Conservation (phyloP, 2,113 vertebrate species). For the Clarias batrachus region DNA sequence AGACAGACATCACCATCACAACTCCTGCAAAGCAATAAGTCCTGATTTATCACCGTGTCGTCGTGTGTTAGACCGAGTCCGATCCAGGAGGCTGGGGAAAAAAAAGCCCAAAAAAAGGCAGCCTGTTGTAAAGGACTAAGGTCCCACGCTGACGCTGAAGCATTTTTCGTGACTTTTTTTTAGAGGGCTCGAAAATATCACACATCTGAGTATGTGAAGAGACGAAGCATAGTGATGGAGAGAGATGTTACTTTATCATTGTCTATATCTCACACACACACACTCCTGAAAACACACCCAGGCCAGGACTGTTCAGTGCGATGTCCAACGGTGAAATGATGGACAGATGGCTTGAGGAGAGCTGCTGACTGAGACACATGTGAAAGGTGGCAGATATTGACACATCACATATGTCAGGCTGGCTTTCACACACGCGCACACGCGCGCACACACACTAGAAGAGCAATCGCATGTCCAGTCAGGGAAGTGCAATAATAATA, state of each 20-base stretch:
- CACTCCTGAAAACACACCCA: background rate
- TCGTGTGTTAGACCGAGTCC: background rate
- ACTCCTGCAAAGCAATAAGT: constrained; percentile 13
- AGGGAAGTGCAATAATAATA: constrained; percentile 27
- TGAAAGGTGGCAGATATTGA: constrained; percentile 24
- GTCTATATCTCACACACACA: constrained; percentile 16
- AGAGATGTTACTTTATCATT: constrained; percentile 16
- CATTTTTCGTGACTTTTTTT: background rate
- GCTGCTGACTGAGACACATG: constrained; percentile 30
- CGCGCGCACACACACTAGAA: constrained; percentile 10
- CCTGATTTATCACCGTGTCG: constrained; percentile 1
- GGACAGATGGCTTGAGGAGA: constrained; percentile 46
- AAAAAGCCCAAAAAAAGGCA: background rate
- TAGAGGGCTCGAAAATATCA: background rate
- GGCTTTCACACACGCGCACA: background rate
- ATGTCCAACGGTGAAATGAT: constrained; percentile 45
- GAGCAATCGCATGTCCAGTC: constrained; percentile 1
- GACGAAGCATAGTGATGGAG: background rate
- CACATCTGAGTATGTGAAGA: background rate
- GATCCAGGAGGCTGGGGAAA: too few species aligned
- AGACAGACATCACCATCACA: constrained; percentile 17
- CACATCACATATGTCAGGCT: constrained; percentile 39
- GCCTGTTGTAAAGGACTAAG: background rate
- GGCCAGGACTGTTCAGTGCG: constrained; percentile 1
- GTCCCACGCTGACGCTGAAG: too few species aligned